Conservation (phyloP, 2,113 vertebrate genomes). For the Galemys pyrenaicus region DNA sequence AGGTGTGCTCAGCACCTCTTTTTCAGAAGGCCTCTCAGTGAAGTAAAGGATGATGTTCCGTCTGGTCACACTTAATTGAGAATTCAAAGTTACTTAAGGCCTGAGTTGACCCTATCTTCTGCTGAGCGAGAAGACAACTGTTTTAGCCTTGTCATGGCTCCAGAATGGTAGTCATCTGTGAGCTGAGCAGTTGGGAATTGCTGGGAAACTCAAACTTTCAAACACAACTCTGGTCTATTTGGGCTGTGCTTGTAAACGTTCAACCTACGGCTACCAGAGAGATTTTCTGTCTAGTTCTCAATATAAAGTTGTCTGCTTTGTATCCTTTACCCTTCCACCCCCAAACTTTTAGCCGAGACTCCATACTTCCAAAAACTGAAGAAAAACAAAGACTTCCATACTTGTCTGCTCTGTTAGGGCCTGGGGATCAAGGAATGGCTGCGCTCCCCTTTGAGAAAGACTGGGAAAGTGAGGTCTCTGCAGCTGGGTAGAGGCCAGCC, state of each 20-base stretch:
- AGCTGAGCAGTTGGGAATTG: background rate
- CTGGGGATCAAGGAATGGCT: background rate
- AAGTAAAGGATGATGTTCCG: background rate
- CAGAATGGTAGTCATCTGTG: background rate
- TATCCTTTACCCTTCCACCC: background rate
- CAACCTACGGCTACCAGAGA: background rate
- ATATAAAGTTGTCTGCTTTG: background rate
- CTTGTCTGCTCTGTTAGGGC: background rate
- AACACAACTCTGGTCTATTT: background rate
- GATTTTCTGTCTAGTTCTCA: background rate
- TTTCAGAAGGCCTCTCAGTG: background rate
- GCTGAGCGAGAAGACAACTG: background rate
- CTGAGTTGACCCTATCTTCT: background rate
- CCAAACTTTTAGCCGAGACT: background rate
- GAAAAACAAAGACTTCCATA: background rate
- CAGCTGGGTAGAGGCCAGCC: background rate
- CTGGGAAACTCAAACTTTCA: background rate
- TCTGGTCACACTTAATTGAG: background rate
- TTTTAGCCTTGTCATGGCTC: background rate
- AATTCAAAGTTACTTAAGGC: background rate
- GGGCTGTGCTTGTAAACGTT: background rate
- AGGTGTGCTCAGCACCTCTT: background rate
- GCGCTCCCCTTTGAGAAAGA: background rate
- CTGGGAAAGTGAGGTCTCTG: background rate
- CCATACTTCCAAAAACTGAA: background rate